Base-by-base conservation (phyloP, 2,113 vertebrate species). In the Athene cunicularia region DNA sequence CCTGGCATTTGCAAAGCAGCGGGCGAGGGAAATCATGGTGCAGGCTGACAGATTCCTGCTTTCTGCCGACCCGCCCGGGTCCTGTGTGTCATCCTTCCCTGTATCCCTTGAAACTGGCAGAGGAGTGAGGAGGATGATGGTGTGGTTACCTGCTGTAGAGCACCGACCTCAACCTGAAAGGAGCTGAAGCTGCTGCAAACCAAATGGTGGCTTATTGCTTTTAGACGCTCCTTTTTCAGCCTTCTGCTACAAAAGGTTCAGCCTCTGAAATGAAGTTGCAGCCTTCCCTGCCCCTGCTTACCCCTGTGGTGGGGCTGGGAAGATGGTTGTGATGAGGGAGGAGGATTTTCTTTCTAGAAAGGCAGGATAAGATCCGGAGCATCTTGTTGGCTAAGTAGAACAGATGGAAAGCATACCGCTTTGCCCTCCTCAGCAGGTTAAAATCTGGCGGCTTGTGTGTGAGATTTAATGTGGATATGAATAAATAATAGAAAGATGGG, bases 391-490 rank as follows among this genome's bases (percentile, higher is more conserved):
- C 52, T 87, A 53, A 80, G 49, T 33, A 81, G 90, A 98, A 81
- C 88, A 97, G 97, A 97, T 97, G 96, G 94, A 93, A 93, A 93
- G 43, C 86, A 86, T 28, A 53, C 66, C 5, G 23, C 91, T 80
- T 74, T 88, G 86, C 77, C 79, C 75, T 93, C 66, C 89, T 93
- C 97, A 95, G 91, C 96, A 97, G 94, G 86, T 97, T 97, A 88
- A 82, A 95, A 88, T 95, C 92, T 97, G 94, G 49, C 26, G 33
- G 80, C 53, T 96, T 80, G 71, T 82, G 33, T 88, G 41, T 79
- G 85, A 96, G 87, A 79, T 88, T 97, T 95, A 96, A 96, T 96
- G 88, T 92, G 68, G 41, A 41, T 87, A 95, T 97, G 90, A 98
- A 98, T 97, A 96, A 98, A 97, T 97, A 96, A 97, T 97, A 86